A percentile compares a stretch with the other conserved stretches of the same genome.
These are phyloP conservation scores for Gavialis gangeticus DNA, from an alignment of 2,113 vertebrate species.

Conservation along the genomic window DNA sequence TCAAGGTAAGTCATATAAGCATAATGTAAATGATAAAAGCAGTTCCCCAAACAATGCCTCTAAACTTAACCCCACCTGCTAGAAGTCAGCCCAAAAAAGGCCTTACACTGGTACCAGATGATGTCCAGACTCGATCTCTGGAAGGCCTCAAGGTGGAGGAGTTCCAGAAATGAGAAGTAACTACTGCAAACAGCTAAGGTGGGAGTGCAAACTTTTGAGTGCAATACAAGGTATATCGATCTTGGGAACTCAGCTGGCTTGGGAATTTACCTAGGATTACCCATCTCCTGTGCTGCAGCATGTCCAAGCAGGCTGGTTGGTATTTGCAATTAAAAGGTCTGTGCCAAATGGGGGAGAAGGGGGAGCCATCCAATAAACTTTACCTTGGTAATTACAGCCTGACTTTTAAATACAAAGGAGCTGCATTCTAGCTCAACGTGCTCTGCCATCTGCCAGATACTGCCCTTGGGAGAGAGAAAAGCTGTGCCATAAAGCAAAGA, in stretches of 20 bases:
- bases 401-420: background rate
- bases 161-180: no score
- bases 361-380: background rate
- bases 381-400: background rate
- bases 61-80: no score
- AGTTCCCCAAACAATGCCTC: no score
- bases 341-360: background rate
- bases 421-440: background rate
- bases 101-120: no score
- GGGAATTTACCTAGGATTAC: rapidly evolving
- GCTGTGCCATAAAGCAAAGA: background rate
- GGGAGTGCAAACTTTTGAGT: background rate
- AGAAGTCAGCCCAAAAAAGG: no score
- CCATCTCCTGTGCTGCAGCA: background rate
- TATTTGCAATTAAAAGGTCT: background rate
- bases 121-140: no score
- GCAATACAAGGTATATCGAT: background rate
- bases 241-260: background rate
- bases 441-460: background rate
- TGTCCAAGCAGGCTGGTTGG: background rate
- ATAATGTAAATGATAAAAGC: no score
- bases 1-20: no score
- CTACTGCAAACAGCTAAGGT: no score
- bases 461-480: background rate
- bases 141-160: no score